These are phyloP conservation scores for Ellobium chinense DNA, from an alignment of 2,888 invertebrate species.

Conservation along the genomic window DNA sequence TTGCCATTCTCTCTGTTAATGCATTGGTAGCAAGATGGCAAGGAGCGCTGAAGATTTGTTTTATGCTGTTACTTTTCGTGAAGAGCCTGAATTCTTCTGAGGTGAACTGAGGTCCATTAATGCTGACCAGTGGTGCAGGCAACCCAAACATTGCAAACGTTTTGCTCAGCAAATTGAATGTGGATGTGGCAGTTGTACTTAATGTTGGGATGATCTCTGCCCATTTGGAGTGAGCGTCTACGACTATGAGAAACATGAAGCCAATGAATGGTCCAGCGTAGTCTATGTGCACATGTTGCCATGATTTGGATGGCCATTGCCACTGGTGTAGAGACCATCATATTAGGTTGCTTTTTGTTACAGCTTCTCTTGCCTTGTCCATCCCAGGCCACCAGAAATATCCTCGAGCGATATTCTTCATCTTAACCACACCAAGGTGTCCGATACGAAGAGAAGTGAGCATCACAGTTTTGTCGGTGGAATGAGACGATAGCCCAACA, in stretches of 20 bases:
- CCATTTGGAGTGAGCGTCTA: neutral
- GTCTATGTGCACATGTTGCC: slow-evolving; percentile 46
- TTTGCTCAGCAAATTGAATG: neutral
- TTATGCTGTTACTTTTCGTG: slow-evolving; percentile 45
- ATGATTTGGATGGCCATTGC: slow-evolving; percentile 59
- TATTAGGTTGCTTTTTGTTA: slow-evolving; percentile 47
- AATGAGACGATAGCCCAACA: slow-evolving; percentile 48
- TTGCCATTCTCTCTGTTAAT: slow-evolving; percentile 52
- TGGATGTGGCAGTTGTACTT: slow-evolving; percentile 8
- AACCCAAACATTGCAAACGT: slow-evolving; percentile 46
- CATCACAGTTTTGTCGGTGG: neutral
- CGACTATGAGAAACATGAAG: neutral
- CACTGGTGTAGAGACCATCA: slow-evolving; percentile 60
- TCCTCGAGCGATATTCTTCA: slow-evolving; percentile 54
- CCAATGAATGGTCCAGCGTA: neutral
- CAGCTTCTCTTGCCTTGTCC: slow-evolving; percentile 5
- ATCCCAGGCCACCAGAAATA: slow-evolving; percentile 39
- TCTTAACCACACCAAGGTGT: slow-evolving; percentile 22
- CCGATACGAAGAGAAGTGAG: slow-evolving; percentile 52
- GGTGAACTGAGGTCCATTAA: slow-evolving; percentile 50
- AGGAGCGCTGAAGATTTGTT: slow-evolving; percentile 47
- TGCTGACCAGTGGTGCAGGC: slow-evolving; percentile 51
- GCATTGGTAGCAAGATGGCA: slow-evolving; percentile 56
- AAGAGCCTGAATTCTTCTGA: slow-evolving; percentile 52
- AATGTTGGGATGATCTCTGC: neutral